Evolutionary conservation across 1,140 invertebrate genomes (phyloP), one percentile per base, ranked within the genome.

Genomic region (Tetranychus urticae): DNA sequence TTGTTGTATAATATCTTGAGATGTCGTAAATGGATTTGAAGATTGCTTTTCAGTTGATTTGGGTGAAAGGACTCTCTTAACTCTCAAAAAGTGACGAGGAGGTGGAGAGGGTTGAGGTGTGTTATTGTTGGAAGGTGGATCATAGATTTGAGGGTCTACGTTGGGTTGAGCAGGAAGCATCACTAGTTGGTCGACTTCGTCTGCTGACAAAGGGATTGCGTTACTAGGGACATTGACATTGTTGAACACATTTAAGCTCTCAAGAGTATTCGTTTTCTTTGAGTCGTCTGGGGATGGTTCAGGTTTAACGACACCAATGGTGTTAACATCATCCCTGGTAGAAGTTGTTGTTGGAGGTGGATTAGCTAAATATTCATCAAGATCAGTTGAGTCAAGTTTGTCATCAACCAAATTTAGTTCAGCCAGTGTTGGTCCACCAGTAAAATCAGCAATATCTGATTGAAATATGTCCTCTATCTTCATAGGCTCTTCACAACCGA

Each of bases 381-480:
- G 67, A 63, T 67, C 66, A 8, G n/a, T 52, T n/a, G 50, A 52
- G n/a, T 52, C 50, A 23, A 52, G 31, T 6, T 33, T 52, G 31
- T 88, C 84, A 68, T 84, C 84, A 68, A 86, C 85, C 35, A 82
- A 83, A 73, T 88, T 88, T 10, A 92, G 72, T 71, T 90, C 86
- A 0, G 86, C 84, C 52, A 92, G 72, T 61, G 86, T 91, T 1
- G 86, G 85, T 1, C 84, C 85, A 68, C 77, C 73, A 66, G 86
- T 81, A 37, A 88, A 76, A 73, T 88, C 85, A 52, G 82, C 81
- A 72, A 87, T 86, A 52, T 65, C 66, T 23, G 33, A 35, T 62
- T 66, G 66, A 62, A 66, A 66, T 6, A 63, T 61, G 45, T 65
- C 61, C 45, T 66, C 64, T 23, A 66, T 57, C 59, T 66, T 65